Evolutionary conservation across 2,113 vertebrate species (phyloP), one percentile per base, ranked within the genome.

Genomic region (Oryzias curvinotus): DNA sequence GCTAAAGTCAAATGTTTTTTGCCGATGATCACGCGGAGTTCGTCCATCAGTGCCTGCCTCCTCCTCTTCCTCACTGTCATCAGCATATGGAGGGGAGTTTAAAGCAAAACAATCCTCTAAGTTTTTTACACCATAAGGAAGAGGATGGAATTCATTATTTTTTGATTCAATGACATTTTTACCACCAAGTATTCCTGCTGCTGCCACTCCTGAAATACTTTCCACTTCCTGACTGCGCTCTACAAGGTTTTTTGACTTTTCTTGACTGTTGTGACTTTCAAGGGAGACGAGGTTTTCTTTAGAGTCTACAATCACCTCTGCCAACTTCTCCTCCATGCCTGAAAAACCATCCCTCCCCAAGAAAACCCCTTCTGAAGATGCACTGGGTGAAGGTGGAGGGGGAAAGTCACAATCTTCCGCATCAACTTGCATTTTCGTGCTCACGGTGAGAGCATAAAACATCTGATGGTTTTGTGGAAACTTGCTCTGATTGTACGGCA

Each of bases 31-130:
- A 52, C 62, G 21, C 1, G 21, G 64, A 23, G 58, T 55, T 19
- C 49, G 43, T 50, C 70, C 19, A 62, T 82, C 49, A 46, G 30
- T 46, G 18, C n/a, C 71, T 5, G 56, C 70, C 36, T 77, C 71
- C n/a, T 80, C 69, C 42, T 75, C 68, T 45, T 71, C 68, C 61
- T 71, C 71, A 57, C 75, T 70, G 71, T 82, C 68, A 71, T 83
- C 52, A 75, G 61, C 60, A 73, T 70, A 70, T 50, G 70, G 75
- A 55, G 59, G 74, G 1, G 83, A 83, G 45, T 53, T 43, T 1
- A 45, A 10, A 44, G 45, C n/a, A 21, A 18, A 6, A 21, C 1
- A 0, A 60, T 65, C 52, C 57, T 62, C 45, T 18, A 53, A 36
- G 36, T 12, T 45, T 21, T 59, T 62, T 51, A 21, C 65, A 41